phyloP scores from a whole-genome alignment of 2,888 invertebrate genomes.

The Agrotis exclamationis region DNA sequence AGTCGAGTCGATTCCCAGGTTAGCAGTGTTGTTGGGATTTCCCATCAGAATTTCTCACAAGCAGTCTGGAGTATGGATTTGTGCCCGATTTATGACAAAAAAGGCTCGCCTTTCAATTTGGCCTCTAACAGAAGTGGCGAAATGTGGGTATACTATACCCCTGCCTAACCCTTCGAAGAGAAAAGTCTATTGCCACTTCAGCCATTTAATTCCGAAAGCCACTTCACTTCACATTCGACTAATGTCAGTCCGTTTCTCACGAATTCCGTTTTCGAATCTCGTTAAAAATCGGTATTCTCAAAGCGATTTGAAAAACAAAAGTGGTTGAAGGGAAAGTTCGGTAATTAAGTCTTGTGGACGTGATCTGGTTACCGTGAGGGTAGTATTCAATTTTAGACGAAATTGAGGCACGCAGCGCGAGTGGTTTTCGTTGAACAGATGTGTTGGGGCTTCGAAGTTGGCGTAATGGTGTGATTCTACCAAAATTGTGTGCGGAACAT shows the following conservation, averaged over 20 bases:
- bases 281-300: conserved; percentile 23
- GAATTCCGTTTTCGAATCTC: conserved; percentile 2
- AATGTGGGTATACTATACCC: too few relatives aligned
- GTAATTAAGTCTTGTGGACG: conserved; percentile 61
- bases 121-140: too few relatives aligned
- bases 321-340: conserved; percentile 57
- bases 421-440: conserved; percentile 44
- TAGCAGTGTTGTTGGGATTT: too few relatives aligned
- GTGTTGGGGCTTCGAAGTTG: conserved; percentile 25
- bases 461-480: too few relatives aligned
- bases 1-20: too few relatives aligned
- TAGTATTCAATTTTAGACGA: conserved; percentile 65
- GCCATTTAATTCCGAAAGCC: neutral
- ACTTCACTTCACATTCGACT: neutral
- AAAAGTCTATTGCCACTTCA: neutral
- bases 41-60: too few relatives aligned
- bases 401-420: conserved; percentile 63
- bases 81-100: too few relatives aligned
- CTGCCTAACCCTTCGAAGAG: too few relatives aligned
- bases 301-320: conserved; percentile 53
- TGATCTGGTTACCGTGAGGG: conserved; percentile 58
- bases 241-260: neutral
- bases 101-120: too few relatives aligned
- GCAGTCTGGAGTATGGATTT: too few relatives aligned
- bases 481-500: too few relatives aligned